These are phyloP conservation scores for Aeoliscus strigatus DNA, from an alignment of 2,797 vertebrate genomes.

Conservation along the genomic window DNA sequence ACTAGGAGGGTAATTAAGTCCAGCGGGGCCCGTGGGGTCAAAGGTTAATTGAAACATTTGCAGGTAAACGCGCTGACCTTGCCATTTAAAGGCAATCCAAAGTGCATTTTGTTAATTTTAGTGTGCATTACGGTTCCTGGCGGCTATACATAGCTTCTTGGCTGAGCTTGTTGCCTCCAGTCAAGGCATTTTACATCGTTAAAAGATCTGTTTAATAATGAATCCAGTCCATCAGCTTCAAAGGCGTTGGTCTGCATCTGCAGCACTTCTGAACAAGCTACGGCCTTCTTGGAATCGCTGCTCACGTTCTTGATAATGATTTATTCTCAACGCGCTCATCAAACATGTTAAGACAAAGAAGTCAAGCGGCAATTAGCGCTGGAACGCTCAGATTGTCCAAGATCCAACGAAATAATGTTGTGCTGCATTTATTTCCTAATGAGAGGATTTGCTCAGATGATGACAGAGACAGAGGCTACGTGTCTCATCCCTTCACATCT, in stretches of 20 bases:
- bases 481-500: too few relatives aligned
- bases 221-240: conserved; percentile 63
- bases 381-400: too few relatives aligned
- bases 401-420: too few relatives aligned
- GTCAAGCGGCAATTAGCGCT: conserved; percentile 50
- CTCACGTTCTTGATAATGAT: conserved; percentile 42
- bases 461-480: too few relatives aligned
- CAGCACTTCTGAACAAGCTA: conserved; percentile 27
- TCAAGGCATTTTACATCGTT: conserved; percentile 60
- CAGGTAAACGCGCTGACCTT: conserved; percentile 46
- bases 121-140: conserved; percentile 40
- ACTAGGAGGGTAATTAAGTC: conserved; percentile 10
- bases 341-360: conserved; percentile 25
- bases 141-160: conserved; percentile 54
- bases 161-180: conserved; percentile 41
- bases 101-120: conserved; percentile 47
- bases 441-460: too few relatives aligned
- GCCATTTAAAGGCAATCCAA: conserved; percentile 22
- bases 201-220: conserved; percentile 72
- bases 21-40: conserved; percentile 30
- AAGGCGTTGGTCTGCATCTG: conserved; percentile 55
- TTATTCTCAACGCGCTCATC: conserved; percentile 27
- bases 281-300: conserved; percentile 28
- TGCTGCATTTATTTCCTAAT: too few relatives aligned
- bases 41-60: conserved; percentile 53